Evolutionary conservation across 2,888 invertebrate genomes (phyloP).

Genomic region (Peribatodes rhomboidaria): DNA sequence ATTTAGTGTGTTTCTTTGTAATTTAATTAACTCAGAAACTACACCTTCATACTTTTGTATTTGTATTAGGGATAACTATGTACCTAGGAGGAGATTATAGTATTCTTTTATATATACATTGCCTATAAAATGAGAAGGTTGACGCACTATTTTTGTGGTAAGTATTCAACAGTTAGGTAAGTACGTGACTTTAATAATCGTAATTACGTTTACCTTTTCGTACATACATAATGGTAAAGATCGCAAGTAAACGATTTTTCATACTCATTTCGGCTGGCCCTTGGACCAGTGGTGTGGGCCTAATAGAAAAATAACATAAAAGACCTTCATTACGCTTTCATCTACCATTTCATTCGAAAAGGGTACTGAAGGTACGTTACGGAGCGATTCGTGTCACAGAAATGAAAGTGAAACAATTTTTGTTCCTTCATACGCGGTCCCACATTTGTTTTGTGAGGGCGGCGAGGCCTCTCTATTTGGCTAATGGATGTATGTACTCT

Average conservation of each 20-base stretch:
- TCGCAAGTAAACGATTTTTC: conserved; percentile 16
- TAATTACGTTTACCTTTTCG: conserved; percentile 7
- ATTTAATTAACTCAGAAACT: no score
- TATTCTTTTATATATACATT: no score
- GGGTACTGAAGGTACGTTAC: conserved; percentile 49
- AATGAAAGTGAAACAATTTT: conserved; percentile 62
- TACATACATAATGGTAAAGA: not conserved
- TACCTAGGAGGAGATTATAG: no score
- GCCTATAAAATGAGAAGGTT: no score
- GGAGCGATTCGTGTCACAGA: conserved; percentile 50
- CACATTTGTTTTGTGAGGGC: conserved; percentile 64
- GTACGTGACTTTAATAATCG: not conserved
- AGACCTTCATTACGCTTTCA: conserved; percentile 51
- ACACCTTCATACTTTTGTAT: no score
- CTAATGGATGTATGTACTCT: conserved; percentile 65
- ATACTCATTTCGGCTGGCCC: conserved; percentile 20
- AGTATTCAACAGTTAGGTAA: no score
- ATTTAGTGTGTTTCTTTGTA: no score
- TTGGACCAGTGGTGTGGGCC: conserved; percentile 26
- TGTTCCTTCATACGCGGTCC: conserved; percentile 57
- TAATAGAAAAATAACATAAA: conserved; percentile 47
- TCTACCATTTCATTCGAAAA: conserved; percentile 52
- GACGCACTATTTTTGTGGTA: no score
- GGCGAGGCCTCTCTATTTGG: conserved; percentile 65
- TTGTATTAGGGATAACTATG: no score